A percentile compares a stretch with the other conserved stretches of the same genome.
Conservation (phyloP, 2,888 invertebrate species). For the Petrolisthes cinctipes region DNA sequence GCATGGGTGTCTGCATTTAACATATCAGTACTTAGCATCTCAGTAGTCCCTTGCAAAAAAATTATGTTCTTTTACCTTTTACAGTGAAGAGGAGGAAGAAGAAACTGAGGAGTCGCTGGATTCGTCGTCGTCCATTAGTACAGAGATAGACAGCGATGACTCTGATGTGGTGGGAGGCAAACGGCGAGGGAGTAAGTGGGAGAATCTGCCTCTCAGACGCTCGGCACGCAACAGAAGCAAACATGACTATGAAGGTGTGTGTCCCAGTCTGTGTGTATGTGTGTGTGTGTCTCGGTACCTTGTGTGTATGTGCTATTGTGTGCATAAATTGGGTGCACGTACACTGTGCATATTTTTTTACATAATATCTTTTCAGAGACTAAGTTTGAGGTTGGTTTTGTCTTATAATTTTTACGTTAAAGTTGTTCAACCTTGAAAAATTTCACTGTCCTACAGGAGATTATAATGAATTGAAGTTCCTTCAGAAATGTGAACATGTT, state of each 20-base stretch:
- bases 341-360: too few species aligned
- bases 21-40: background rate
- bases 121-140: constrained; percentile 61
- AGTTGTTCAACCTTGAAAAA: too few species aligned
- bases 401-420: too few species aligned
- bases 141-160: constrained; percentile 63
- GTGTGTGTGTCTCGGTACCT: background rate
- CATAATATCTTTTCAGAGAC: too few species aligned
- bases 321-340: background rate
- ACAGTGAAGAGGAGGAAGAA: constrained; percentile 62
- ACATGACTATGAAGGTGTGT: constrained; percentile 50
- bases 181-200: constrained; percentile 37
- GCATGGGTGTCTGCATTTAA: too few species aligned
- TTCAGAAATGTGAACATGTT: too few species aligned
- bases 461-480: too few species aligned
- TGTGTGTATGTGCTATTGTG: background rate
- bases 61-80: background rate
- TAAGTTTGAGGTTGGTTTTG: too few species aligned
- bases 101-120: constrained; percentile 58
- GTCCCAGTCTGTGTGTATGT: background rate
- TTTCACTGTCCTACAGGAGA: too few species aligned
- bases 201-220: constrained; percentile 47
- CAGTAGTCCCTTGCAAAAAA: background rate
- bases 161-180: constrained; percentile 55
- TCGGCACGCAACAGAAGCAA: constrained; percentile 58